These are phyloP conservation scores for Cheilosia vulpina DNA, from an alignment of 2,888 invertebrate genomes.

Conservation along the genomic window DNA sequence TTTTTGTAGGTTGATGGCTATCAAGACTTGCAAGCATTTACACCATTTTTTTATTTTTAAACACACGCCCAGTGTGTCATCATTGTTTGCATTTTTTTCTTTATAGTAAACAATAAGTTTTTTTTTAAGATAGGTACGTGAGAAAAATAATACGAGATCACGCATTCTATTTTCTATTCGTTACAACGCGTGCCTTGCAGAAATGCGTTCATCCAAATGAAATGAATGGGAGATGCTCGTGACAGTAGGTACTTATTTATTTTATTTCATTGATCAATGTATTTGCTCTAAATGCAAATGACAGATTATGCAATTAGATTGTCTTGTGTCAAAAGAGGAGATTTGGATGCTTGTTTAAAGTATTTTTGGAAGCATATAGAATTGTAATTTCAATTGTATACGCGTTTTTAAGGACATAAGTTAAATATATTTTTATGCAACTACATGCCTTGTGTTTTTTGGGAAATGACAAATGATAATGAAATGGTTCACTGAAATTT, in stretches of 20 bases:
- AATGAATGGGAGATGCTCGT: background rate
- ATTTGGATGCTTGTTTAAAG: no score
- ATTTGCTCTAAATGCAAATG: background rate
- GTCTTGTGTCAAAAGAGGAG: no score
- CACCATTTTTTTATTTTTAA: constrained; percentile 9
- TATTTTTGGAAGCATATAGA: no score
- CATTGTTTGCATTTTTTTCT: background rate
- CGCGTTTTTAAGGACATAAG: no score
- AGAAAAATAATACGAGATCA: background rate
- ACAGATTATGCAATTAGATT: no score
- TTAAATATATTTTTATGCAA: no score
- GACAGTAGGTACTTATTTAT: constrained; percentile 10
- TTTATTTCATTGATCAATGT: constrained; percentile 30
- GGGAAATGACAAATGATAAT: no score
- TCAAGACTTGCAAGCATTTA: background rate
- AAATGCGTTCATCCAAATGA: background rate
- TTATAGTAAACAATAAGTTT: background rate
- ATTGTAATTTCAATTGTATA: no score
- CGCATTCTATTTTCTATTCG: background rate
- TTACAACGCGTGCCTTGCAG: background rate
- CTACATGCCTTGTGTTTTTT: no score
- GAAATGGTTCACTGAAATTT: no score
- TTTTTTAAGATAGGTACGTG: no score
- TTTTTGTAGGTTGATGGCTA: constrained; percentile 5
- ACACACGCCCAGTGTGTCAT: background rate